Base-by-base conservation (phyloP, 1,140 invertebrate species). In the Pseudachorutes palmiensis region DNA sequence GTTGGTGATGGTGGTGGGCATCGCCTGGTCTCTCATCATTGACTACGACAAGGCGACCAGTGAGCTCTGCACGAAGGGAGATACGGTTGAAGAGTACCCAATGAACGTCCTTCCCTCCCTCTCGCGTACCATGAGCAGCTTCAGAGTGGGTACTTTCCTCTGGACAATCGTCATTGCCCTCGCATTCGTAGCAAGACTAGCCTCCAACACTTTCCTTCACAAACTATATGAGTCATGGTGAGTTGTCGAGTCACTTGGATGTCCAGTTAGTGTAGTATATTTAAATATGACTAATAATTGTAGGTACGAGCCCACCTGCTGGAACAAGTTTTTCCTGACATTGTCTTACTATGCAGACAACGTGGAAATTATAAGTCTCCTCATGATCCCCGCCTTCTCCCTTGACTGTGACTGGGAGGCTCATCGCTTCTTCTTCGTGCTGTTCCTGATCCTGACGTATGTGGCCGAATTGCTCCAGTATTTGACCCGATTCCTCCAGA, bases 321-420 rank as follows among this genome's bases (percentile, higher is more conserved):
- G 66, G 19, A 66, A 66, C 57, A 59, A 60, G 24, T 29, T 66
- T 12, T 58, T 59, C 22, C 57, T 66, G 3, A 63, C 5, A 2
- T 3, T 60, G 5, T 22, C 55, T 14, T 66, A 66, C 33, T 19
- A 19, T 3, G 14, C 51, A 2, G 64, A 66, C 33, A 60, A 22
- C 3, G 9, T 66, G 3, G 64, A 66, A 29, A 66, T 66, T 26
- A n/a, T 58, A 2, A 24, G 12, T 33, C 29, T 66, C 2, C 30
- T 66, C 30, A 58, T 66, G 64, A 66, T 66, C 28, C 64, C 64
- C 2, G 64, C 64, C 32, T 66, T 66, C 28, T 66, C 64, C 12
- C 64, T 66, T 2, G 64, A 66, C 32, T 66, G 64, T 33, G 64
- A 66, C 28, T 49, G 62, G 36, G 28, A 41, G 2, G 29, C 22